phyloP scores from a whole-genome alignment of 2,113 vertebrate species.

The Bolborhynchus lineola region DNA sequence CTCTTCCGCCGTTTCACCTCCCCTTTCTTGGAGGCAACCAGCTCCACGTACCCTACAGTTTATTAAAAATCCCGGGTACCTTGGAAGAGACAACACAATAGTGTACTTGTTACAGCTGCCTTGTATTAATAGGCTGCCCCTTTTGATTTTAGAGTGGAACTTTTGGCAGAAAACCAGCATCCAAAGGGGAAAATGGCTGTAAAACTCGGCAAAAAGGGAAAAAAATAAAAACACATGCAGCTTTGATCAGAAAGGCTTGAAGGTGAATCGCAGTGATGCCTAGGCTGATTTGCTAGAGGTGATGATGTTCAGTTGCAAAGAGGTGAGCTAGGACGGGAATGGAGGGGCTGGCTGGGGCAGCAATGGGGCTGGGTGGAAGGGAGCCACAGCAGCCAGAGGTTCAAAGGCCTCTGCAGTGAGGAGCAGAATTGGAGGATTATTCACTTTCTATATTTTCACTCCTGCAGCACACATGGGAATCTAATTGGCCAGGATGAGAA shows the following conservation, averaged over 20 bases:
- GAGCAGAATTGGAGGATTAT: constrained; percentile 70
- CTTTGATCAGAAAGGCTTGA: constrained; percentile 69
- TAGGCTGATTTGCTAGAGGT: constrained; percentile 40
- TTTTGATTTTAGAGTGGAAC: constrained; percentile 70
- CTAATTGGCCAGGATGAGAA: constrained; percentile 73
- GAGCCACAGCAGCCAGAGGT: constrained; percentile 22
- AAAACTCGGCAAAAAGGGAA: not conserved
- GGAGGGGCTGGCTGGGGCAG: not conserved
- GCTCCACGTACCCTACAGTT: not conserved
- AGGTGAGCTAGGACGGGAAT: not conserved
- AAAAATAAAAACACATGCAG: not conserved
- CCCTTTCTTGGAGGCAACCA: not conserved
- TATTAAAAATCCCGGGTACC: constrained; percentile 25
- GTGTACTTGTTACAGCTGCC: constrained; percentile 61
- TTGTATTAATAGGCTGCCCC: constrained; percentile 54
- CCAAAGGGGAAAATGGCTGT: constrained; percentile 40
- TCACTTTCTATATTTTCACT: constrained; percentile 75
- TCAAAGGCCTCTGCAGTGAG: constrained; percentile 61
- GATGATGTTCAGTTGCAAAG: constrained; percentile 20
- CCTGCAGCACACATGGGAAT: constrained; percentile 76
- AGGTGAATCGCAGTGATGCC: constrained; percentile 53
- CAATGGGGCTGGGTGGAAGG: not conserved
- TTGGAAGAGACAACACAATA: constrained; percentile 55
- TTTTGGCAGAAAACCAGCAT: constrained; percentile 61
- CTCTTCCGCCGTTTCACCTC: not conserved